Evolutionary conservation across 2,888 invertebrate species (phyloP), one percentile per base, ranked within the genome.

Genomic region (Platynereis dumerilii): DNA sequence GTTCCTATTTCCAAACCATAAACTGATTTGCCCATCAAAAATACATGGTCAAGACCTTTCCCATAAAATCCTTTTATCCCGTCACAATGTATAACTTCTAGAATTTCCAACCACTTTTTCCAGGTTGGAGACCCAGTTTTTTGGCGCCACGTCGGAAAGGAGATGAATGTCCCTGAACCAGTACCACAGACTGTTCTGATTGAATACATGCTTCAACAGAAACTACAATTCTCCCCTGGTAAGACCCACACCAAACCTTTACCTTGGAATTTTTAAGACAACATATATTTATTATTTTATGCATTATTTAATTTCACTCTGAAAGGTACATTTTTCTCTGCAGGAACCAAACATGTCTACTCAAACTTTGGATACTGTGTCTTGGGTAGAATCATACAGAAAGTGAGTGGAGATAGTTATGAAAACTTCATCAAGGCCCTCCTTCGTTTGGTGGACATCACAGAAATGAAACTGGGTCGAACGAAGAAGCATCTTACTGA

Each of bases 281-380:
- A 48, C 17, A 48, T 48, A 34, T 34, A 12, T 34, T 34, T 34
- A 12, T 34, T 34, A 34, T 12, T 12, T 34, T 34, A 7, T 5
- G 34, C 12, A 34, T 12, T 7, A 34, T 34, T 12, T 34, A 34
- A n/a, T n/a, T n/a, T n/a, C 34, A 34, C 34, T 34, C 12, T 34
- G 34, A 34, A 34, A 34, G n/a, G 7, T 34, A 12, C 34, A 34
- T 5, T 34, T 34, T 34, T 34, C 15, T 58, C 64, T 71, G 7
- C 65, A 78, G 80, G 80, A 44, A 72, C 68, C 22, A 67, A 72
- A 24, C 77, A 79, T 69, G 74, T 74, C 5, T 80, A 80, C 60
- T 79, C 79, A 28, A 80, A 80, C 68, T 67, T 79, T 58, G 79
- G 79, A 17, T 80, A 79, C 68, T 70, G 78, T 56, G 68, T 77